Evolutionary conservation across 2,888 invertebrate genomes (phyloP).

Genomic region (Sympetrum striolatum): DNA sequence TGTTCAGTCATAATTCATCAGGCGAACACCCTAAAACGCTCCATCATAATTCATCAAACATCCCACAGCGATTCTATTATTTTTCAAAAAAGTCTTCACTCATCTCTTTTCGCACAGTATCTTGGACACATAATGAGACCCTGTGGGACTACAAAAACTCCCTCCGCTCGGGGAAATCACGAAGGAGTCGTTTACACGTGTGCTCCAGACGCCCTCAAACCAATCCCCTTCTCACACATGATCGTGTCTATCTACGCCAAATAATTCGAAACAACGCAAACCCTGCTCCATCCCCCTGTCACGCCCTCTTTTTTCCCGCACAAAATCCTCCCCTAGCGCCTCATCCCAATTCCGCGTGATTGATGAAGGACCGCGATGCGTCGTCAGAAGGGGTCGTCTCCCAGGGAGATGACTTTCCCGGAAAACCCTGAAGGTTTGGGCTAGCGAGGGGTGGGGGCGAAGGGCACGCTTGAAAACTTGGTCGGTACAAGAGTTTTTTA

Average conservation of each 20-base stretch:
- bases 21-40: too few relatives aligned
- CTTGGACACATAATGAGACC: background rate
- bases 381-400: background rate
- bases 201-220: background rate
- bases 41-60: too few relatives aligned
- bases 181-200: background rate
- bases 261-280: background rate
- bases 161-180: background rate
- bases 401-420: conserved; percentile 32
- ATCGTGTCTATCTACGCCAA: background rate
- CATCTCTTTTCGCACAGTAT: too few relatives aligned
- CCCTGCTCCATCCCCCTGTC: background rate
- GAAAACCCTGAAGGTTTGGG: background rate
- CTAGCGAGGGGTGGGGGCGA: background rate
- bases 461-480: background rate
- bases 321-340: background rate
- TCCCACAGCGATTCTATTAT: too few relatives aligned
- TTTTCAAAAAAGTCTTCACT: too few relatives aligned
- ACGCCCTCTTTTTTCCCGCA: background rate
- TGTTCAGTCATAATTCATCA: too few relatives aligned
- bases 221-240: background rate
- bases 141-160: background rate
- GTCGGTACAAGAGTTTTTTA: background rate
- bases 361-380: conserved; percentile 29
- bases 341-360: background rate